Conservation (phyloP, 2,888 invertebrate genomes). For the Tachystola acroxantha region DNA sequence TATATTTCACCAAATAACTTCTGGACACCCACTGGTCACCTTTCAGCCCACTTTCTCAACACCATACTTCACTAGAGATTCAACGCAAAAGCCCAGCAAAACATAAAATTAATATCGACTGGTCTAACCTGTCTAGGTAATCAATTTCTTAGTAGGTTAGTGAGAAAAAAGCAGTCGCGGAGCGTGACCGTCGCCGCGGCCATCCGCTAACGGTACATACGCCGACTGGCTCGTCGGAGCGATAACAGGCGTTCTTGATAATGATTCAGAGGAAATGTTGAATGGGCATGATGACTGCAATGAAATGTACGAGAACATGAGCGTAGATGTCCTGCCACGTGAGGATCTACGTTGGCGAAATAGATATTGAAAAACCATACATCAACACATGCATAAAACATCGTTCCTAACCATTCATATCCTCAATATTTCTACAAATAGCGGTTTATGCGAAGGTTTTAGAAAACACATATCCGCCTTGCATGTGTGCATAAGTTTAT, state of each 20-base stretch:
- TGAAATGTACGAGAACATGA: too few relatives aligned
- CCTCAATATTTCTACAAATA: too few relatives aligned
- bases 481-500: too few relatives aligned
- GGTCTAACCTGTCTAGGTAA: constrained; percentile 34
- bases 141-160: constrained; percentile 51
- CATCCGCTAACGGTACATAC: constrained; percentile 48
- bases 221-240: constrained; percentile 29
- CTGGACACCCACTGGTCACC: background rate
- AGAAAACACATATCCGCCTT: too few relatives aligned
- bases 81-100: background rate
- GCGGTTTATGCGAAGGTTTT: too few relatives aligned
- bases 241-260: constrained; percentile 27
- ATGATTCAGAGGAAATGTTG: constrained; percentile 1
- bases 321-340: too few relatives aligned
- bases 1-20: too few relatives aligned
- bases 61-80: background rate
- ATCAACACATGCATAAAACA: too few relatives aligned
- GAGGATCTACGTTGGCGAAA: too few relatives aligned
- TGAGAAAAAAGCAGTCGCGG: constrained; percentile 39
- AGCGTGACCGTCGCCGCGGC: constrained; percentile 42
- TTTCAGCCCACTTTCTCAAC: background rate
- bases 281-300: background rate
- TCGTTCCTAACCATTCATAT: too few relatives aligned
- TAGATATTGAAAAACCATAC: too few relatives aligned
- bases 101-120: background rate